These are phyloP conservation scores for Sebastolobus alascanus DNA, from an alignment of 2,797 vertebrate species.

Conservation along the genomic window DNA sequence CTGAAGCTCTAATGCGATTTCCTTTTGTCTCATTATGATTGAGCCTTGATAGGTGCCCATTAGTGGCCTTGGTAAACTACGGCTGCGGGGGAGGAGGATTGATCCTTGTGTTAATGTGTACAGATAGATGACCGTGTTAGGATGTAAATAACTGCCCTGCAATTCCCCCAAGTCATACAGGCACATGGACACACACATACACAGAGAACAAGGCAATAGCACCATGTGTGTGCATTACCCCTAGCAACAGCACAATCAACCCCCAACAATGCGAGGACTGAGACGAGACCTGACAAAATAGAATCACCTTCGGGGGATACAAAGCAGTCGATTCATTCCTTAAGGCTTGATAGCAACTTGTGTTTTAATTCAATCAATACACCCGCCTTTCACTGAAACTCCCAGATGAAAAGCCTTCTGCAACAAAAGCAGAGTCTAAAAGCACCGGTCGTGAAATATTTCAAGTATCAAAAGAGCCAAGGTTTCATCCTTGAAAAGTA, in stretches of 20 bases:
- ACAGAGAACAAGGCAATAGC: slow-evolving; percentile 40
- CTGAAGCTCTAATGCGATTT: slow-evolving; percentile 77
- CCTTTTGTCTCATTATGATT: slow-evolving; percentile 81
- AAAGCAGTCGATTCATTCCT: slow-evolving; percentile 24
- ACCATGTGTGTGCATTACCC: slow-evolving; percentile 44
- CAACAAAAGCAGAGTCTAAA: slow-evolving; percentile 34
- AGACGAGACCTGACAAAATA: slow-evolving; percentile 38
- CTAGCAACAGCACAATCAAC: slow-evolving; percentile 74
- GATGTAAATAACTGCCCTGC: slow-evolving; percentile 72
- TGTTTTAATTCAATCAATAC: slow-evolving; percentile 31
- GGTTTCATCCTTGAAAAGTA: slow-evolving; percentile 48
- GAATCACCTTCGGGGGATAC: slow-evolving; percentile 12
- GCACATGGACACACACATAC: slow-evolving; percentile 22
- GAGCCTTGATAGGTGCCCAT: slow-evolving; percentile 80
- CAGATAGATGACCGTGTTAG: slow-evolving; percentile 71
- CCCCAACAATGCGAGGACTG: slow-evolving; percentile 50
- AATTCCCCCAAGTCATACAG: slow-evolving; percentile 37
- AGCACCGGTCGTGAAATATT: not conserved
- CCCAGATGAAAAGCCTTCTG: slow-evolving; percentile 3
- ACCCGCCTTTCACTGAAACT: not conserved
- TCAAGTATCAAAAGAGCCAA: slow-evolving; percentile 19
- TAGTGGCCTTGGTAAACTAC: slow-evolving; percentile 75
- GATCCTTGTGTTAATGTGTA: slow-evolving; percentile 79
- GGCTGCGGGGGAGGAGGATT: slow-evolving; percentile 80
- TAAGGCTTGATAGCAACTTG: not conserved